Base-by-base conservation (phyloP, 2,797 vertebrate species). In the Denticeps clupeoides region DNA sequence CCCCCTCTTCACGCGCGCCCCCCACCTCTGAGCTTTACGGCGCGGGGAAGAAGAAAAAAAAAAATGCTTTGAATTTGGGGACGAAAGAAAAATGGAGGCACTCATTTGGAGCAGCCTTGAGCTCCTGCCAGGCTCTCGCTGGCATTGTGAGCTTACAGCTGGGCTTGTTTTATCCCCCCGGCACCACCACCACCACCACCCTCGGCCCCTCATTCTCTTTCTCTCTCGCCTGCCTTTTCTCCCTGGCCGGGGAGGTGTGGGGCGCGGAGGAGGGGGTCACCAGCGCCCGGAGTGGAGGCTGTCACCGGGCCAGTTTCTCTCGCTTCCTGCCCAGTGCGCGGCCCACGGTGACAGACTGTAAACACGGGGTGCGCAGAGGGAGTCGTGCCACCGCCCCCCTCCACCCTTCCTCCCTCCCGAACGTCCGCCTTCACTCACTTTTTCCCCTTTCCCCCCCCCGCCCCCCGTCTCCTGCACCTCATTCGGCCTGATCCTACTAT, bases 71-170 rank as follows among this genome's bases (percentile, higher is more conserved):
- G 79, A 81, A 87, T 83, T 82, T 75, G 68, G 77, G 78, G 80
- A 64, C 41, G 43, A 29, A 66, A 60, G 62, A 55, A 68, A 75
- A 70, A 74, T 69, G 48, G 71, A 83, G 79, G 78, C 79, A 78
- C 82, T 85, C 80, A 67, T 81, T 84, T 71, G 56, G 82, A 81
- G 83, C 50, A 51, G 80, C 87, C 89, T 89, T 89, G 87, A 90
- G 87, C 75, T 65, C 74, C 79, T 84, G 88, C 87, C 88, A 89
- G 86, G 67, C 72, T 68, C 79, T 86, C 65, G 67, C 77, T 81
- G 62, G 73, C 72, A 85, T 86, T 88, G 86, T 87, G 70, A 65
- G 75, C 80, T 79, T 87, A 86, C 87, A 88, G 86, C 84, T 86
- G 87, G 82, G 75, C 77, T 77, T 74, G 67, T 72, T n/a, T n/a